Percentiles rank a stretch among this genome's conserved stretches.
phyloP scores from a whole-genome alignment of 1,140 invertebrate species.

The Portunus trituberculatus region DNA sequence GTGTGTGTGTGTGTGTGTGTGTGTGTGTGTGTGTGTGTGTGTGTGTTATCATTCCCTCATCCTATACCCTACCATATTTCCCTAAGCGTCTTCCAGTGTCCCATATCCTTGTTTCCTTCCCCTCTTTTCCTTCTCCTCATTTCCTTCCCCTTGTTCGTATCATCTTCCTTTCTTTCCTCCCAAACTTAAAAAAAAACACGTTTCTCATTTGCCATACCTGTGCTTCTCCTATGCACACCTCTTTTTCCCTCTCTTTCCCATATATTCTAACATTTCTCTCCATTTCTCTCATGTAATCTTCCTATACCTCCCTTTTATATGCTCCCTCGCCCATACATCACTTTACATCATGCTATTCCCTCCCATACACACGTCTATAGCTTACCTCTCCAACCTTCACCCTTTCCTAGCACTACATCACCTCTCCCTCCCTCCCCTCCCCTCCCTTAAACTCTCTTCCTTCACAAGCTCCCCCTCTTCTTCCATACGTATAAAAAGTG shows the following conservation, averaged over 20 bases:
- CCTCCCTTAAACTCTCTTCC: not conserved
- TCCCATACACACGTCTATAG: not conserved
- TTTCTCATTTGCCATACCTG: not conserved
- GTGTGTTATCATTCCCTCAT: not conserved
- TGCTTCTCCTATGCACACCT: not conserved
- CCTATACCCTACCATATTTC: not conserved
- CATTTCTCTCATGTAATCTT: not conserved
- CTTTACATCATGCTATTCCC: not conserved
- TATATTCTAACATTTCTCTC: not conserved
- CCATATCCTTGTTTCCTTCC: not conserved
- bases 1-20: conserved; percentile 9
- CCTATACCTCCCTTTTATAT: not conserved
- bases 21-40: conserved; percentile 4
- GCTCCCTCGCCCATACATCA: not conserved
- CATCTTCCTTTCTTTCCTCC: not conserved
- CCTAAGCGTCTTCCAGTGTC: not conserved
- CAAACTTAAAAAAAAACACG: not conserved
- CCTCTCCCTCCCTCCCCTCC: not conserved
- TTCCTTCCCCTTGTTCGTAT: not conserved
- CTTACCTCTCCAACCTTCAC: not conserved
- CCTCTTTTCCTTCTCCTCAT: not conserved
- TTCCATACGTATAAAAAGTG: not conserved
- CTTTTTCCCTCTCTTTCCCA: not conserved
- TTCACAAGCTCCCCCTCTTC: not conserved
- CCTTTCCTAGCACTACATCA: not conserved